Evolutionary conservation across 2,113 vertebrate species (phyloP).

Genomic region (Rhombomys opimus): DNA sequence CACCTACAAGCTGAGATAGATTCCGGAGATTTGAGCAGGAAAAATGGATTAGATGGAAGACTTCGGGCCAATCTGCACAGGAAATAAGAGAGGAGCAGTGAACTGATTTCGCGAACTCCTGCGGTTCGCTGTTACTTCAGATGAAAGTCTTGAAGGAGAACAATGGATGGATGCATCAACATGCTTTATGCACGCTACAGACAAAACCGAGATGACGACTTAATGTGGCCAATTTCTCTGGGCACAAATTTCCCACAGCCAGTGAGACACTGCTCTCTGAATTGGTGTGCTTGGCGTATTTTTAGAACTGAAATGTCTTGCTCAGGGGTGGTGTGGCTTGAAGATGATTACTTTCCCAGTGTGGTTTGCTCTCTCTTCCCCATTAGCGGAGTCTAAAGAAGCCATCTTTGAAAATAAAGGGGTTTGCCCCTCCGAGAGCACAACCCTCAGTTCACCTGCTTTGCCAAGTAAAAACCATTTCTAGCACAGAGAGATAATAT

Average conservation of each 20-base stretch:
- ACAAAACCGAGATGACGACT: slow-evolving; percentile 42
- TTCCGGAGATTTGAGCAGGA: neutral
- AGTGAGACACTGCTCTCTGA: slow-evolving; percentile 48
- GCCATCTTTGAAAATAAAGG: neutral
- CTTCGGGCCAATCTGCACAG: neutral
- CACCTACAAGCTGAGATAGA: slow-evolving; percentile 21
- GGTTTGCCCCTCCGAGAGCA: neutral
- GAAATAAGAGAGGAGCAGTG: neutral
- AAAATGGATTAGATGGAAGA: neutral
- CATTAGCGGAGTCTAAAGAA: slow-evolving; percentile 25
- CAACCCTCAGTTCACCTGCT: neutral
- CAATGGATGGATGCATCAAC: neutral
- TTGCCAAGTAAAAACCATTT: slow-evolving; percentile 21
- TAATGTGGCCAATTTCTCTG: slow-evolving; percentile 71
- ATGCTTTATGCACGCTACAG: slow-evolving; percentile 60
- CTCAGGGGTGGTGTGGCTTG: slow-evolving; percentile 28
- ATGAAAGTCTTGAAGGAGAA: slow-evolving; percentile 41
- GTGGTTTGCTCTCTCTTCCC: slow-evolving; percentile 22
- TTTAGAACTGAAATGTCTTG: slow-evolving; percentile 69
- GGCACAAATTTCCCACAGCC: slow-evolving; percentile 67
- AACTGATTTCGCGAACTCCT: slow-evolving; percentile 22
- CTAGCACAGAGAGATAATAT: neutral
- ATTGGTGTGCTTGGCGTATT: slow-evolving; percentile 48
- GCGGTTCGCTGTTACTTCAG: slow-evolving; percentile 10
- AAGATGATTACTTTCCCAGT: slow-evolving; percentile 11